Conservation (phyloP, 2,797 vertebrate species). For the Sparidentex hasta region DNA sequence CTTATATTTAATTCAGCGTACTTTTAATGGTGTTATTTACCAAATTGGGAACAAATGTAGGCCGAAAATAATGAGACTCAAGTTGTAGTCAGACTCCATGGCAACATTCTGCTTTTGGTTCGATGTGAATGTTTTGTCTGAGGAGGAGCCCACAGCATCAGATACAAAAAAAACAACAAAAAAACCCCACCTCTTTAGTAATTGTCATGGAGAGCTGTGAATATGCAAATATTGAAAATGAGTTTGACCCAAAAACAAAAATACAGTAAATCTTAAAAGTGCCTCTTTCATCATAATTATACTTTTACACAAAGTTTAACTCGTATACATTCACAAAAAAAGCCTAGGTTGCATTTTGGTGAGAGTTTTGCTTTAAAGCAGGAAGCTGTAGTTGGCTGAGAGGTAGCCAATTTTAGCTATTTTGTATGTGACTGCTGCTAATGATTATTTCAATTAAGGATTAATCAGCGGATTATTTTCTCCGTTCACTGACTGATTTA, state of each 20-base stretch:
- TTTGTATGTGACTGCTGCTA: background rate
- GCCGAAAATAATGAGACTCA: background rate
- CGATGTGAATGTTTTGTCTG: background rate
- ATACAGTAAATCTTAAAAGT: too few species aligned
- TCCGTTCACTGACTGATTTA: background rate
- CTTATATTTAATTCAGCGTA: background rate
- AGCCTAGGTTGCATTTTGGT: too few species aligned
- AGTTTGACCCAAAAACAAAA: too few species aligned
- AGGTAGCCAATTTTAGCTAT: too few species aligned
- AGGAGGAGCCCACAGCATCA: background rate
- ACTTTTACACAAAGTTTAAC: too few species aligned
- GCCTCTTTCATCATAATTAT: too few species aligned
- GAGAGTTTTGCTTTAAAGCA: too few species aligned
- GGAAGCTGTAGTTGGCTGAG: background rate
- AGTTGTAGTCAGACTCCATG: background rate
- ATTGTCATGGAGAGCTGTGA: background rate
- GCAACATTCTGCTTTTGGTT: background rate
- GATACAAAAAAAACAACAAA: background rate
- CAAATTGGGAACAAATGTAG: background rate
- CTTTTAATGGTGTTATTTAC: background rate
- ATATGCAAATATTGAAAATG: conserved; percentile 1
- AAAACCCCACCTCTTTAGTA: background rate
- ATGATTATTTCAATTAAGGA: background rate
- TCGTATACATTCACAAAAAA: too few species aligned
- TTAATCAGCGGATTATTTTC: background rate